Conservation (phyloP, 2,888 invertebrate species). For the Slavum lentiscoides region DNA sequence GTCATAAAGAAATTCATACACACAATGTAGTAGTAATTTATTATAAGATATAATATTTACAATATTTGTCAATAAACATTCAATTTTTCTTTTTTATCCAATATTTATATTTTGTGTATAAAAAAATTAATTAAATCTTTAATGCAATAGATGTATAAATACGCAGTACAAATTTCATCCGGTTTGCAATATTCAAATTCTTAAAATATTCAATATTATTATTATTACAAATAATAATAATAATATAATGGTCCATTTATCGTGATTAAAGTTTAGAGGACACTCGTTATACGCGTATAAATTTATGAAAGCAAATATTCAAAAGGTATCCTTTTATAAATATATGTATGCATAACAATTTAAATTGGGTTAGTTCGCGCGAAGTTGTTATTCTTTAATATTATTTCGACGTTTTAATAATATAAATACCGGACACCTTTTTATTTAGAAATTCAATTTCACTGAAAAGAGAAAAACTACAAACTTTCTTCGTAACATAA, state of each 20-base stretch:
- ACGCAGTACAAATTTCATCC: not conserved
- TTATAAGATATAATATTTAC: too few relatives aligned
- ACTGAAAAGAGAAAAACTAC: not conserved
- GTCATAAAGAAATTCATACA: too few relatives aligned
- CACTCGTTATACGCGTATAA: constrained; percentile 1
- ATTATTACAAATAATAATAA: not conserved
- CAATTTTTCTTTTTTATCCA: too few relatives aligned
- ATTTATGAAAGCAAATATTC: constrained; percentile 21
- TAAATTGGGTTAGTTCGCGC: constrained; percentile 11
- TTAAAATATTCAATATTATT: not conserved
- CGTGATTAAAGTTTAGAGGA: not conserved
- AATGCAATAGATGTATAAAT: not conserved
- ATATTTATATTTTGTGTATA: too few relatives aligned
- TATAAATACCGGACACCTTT: not conserved
- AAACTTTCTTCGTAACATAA: constrained; percentile 17
- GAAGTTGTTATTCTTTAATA: constrained; percentile 3
- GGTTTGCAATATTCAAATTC: not conserved
- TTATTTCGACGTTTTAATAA: not conserved
- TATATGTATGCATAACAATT: not conserved
- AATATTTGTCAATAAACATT: too few relatives aligned
- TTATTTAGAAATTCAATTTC: not conserved
- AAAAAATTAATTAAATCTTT: too few relatives aligned
- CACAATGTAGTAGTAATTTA: too few relatives aligned
- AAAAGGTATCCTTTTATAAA: not conserved
- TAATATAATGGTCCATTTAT: not conserved